Evolutionary conservation across 1,140 invertebrate species (phyloP), one percentile per base, ranked within the genome.

Genomic region (Psilanteris sp.): DNA sequence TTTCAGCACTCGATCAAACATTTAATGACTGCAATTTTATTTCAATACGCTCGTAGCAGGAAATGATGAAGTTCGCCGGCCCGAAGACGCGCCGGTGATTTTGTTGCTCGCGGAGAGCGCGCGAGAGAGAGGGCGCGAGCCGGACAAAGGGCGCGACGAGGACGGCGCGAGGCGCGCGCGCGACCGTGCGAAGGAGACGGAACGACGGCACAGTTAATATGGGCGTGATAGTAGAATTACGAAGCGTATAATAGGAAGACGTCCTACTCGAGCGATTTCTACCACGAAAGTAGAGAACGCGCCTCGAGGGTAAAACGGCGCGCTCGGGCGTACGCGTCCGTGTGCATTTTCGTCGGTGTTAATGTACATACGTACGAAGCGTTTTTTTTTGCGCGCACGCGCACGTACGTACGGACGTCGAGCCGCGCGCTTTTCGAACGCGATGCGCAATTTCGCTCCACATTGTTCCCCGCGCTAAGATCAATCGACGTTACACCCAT

Each of bases 171-270:
- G 24, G n/a, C 26, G 48, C 15, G 14, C n/a, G 14, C 15, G 22
- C 5, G 22, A 26, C 5, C n/a, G n/a, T 18, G 50, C 8, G 31
- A 7, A 34, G 44, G 27, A 61, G 43, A 57, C 18, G 64, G 15
- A 14, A 16, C 9, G 64, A 57, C 72, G 41, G 41, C 67, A 50
- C 75, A 68, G 67, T 72, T 77, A 77, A 77, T 72, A 77, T 77
- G 75, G 74, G 74, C 74, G 74, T 72, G 74, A 77, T 77, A 77
- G 54, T 72, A 75, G 73, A 79, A 66, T 81, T 81, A 77, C 77
- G 52, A 75, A 77, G 77, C 77, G 62, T 79, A 80, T 80, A 79
- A 79, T 80, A 77, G 77, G 73, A 79, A 79, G 79, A 79, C 77
- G 66, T 79, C 79, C 79, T 79, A 77, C 74, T 73, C 75, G 68